These are phyloP conservation scores for Belgica antarctica DNA, from an alignment of 2,888 invertebrate species.

Conservation along the genomic window DNA sequence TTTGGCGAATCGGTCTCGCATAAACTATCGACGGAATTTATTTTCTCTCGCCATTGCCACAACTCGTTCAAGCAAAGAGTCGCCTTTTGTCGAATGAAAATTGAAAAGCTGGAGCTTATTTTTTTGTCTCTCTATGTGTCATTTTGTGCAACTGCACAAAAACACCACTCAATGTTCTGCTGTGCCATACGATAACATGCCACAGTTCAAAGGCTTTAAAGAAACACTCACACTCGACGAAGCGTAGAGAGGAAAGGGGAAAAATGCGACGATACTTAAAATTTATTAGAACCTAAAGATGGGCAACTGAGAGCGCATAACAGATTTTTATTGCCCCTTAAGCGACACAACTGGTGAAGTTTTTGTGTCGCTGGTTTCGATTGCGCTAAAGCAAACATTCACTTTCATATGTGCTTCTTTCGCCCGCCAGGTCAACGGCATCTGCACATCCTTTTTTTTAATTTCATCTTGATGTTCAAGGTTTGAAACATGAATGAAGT, in stretches of 20 bases:
- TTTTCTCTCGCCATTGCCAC: not conserved
- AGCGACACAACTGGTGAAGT: slow-evolving; percentile 18
- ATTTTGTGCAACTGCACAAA: not conserved
- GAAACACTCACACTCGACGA: not conserved
- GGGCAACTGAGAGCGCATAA: slow-evolving; percentile 31
- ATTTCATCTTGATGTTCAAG: not conserved
- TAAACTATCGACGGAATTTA: not conserved
- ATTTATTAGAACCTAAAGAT: slow-evolving; percentile 35
- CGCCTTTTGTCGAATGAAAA: slow-evolving; percentile 4
- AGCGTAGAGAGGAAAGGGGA: not conserved
- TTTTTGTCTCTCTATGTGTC: not conserved
- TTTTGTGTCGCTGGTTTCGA: no score
- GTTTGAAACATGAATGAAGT: no score
- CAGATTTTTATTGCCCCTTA: slow-evolving; percentile 38
- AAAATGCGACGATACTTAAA: slow-evolving; percentile 36
- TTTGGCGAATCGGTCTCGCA: slow-evolving; percentile 2
- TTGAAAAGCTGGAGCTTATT: not conserved
- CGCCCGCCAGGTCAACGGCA: not conserved
- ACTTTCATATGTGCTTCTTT: not conserved
- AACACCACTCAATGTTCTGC: not conserved
- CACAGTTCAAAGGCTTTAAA: slow-evolving; percentile 4
- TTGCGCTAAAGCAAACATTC: no score
- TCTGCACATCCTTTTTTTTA: not conserved
- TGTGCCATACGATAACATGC: not conserved
- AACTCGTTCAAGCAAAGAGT: not conserved